These are phyloP conservation scores for Euproctis similis DNA, from an alignment of 2,888 invertebrate species.

Conservation along the genomic window DNA sequence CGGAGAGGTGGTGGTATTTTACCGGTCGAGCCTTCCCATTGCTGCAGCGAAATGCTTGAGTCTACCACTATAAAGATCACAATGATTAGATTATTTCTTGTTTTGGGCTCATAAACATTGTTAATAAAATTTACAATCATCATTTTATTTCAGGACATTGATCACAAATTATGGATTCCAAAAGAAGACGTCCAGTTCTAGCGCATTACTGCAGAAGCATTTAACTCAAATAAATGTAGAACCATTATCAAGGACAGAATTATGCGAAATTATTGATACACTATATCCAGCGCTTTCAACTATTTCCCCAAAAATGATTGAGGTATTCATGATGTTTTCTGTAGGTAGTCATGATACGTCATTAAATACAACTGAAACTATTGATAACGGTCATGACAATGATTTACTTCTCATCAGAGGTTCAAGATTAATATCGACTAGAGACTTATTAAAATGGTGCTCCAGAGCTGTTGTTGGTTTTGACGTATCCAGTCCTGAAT, in stretches of 20 bases:
- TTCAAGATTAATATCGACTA: conserved; percentile 83
- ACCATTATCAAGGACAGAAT: conserved; percentile 83
- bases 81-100: too few species aligned
- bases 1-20: too few species aligned
- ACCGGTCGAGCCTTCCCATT: too few species aligned
- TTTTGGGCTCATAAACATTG: conserved; percentile 1
- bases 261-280: conserved; percentile 81
- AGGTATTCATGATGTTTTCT: conserved; percentile 88
- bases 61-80: too few species aligned
- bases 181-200: conserved; percentile 78
- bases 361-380: conserved; percentile 48
- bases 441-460: conserved; percentile 96
- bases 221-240: conserved; percentile 88
- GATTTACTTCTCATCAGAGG: conserved; percentile 52
- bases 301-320: conserved; percentile 84
- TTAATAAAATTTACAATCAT: too few species aligned
- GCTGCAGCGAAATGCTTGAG: too few species aligned
- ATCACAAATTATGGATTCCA: conserved; percentile 78
- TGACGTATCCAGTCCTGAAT: conserved; percentile 81
- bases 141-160: conserved; percentile 73
- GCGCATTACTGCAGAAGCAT: conserved; percentile 85
- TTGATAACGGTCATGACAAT: conserved; percentile 28
- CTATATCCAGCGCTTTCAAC: conserved; percentile 83
- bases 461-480: conserved; percentile 84
- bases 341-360: conserved; percentile 78